Evolutionary conservation across 2,888 invertebrate species (phyloP), one percentile per base, ranked within the genome.

Genomic region (Orthosia gothica): DNA sequence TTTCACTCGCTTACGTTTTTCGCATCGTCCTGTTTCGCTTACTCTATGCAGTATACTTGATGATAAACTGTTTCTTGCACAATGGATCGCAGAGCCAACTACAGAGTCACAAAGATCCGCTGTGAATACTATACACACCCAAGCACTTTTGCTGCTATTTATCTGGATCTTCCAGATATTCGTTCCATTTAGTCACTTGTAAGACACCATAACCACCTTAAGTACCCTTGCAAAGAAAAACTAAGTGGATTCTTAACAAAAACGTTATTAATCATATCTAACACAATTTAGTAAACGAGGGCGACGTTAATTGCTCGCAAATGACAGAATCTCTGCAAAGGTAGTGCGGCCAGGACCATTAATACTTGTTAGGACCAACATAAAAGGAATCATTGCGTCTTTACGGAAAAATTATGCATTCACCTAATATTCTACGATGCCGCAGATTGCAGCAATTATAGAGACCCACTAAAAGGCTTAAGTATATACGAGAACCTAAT

Each of bases 351-450:
- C 74, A 84, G 83, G 83, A 87, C 90, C 93, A 94, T 95, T 94
- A 92, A 93, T 95, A 92, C 92, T 94, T 89, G 92, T 95, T 95
- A 95, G 88, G 84, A 85, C 89, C 88, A 92, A 92, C 94, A 93
- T 93, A 94, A 94, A 93, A 89, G 91, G 91, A 93, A 94, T 93
- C 92, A 90, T 89, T 90, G 85, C 82, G 90, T 89, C 91, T 92
- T 90, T 90, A 88, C 83, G 90, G 92, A 92, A 94, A 94, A 95
- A 94, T 90, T 94, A 93, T 94, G 93, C 92, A 93, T 92, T 94
- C 89, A 80, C 82, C 82, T 84, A 87, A 85, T 85, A 82, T 83
- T 84, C 79, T 83, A 81, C 74, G 82, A 73, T 79, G 83, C 81
- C 82, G 76, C 70, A 81, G 79, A 84, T 84, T 84, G 85, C 82